Evolutionary conservation across 2,113 vertebrate species (phyloP).

Genomic region (Eidolon helvum): DNA sequence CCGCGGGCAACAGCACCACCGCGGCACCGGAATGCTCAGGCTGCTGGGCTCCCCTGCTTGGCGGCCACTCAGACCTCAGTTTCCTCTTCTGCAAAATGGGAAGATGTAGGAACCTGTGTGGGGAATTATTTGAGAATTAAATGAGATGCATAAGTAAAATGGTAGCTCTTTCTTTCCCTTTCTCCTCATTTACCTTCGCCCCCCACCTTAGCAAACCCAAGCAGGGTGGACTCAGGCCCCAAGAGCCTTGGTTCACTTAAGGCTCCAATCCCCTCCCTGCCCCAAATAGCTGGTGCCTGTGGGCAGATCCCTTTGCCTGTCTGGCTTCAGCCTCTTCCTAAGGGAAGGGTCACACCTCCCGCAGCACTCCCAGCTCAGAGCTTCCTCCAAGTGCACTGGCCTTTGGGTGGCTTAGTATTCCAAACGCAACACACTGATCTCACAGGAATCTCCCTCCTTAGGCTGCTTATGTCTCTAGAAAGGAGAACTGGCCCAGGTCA

Average conservation of each 20-base stretch:
- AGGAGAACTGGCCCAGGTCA: background rate
- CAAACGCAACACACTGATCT: background rate
- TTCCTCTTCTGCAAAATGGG: background rate
- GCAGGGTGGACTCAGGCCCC: background rate
- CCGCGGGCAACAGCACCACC: background rate
- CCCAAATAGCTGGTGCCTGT: background rate
- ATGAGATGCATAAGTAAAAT: background rate
- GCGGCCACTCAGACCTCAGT: background rate
- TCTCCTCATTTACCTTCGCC: background rate
- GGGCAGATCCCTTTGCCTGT: background rate
- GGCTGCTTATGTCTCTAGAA: background rate
- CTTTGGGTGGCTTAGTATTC: background rate
- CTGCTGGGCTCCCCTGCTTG: background rate
- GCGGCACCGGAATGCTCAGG: fast-evolving
- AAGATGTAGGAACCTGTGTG: background rate
- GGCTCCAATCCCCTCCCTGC: background rate
- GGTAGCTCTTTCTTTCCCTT: background rate
- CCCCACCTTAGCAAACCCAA: background rate
- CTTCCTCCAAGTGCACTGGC: background rate
- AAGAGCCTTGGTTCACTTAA: fast-evolving
- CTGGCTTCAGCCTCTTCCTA: background rate
- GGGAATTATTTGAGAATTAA: background rate
- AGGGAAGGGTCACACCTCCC: background rate
- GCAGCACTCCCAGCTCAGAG: background rate
- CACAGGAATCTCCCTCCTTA: background rate